phyloP scores from a whole-genome alignment of 2,797 vertebrate genomes.

The Rhodeus uyekii region DNA sequence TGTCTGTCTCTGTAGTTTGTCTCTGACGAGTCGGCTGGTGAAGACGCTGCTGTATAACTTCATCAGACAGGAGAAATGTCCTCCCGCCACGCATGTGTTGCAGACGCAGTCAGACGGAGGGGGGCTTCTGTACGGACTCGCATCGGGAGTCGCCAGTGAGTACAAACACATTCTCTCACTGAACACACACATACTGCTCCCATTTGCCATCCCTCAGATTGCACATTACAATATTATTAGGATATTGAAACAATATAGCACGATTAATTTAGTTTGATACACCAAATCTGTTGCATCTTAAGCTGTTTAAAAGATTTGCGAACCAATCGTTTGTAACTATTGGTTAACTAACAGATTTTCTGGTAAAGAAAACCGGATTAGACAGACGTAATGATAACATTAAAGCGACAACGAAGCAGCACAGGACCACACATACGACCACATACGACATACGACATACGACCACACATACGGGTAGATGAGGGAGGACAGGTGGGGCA shows the following conservation, averaged over 20 bases:
- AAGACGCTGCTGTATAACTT: conserved; percentile 98
- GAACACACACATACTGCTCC: neutral
- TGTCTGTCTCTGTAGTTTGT: conserved; percentile 74
- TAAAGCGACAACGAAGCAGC: no score
- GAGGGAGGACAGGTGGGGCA: no score
- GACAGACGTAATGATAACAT: no score
- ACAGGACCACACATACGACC: no score
- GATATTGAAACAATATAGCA: neutral
- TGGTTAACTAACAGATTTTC: no score
- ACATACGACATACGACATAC: no score
- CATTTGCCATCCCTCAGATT: neutral
- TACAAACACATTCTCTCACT: conserved; percentile 43
- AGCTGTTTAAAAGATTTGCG: neutral
- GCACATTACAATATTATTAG: neutral
- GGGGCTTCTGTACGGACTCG: conserved; percentile 92
- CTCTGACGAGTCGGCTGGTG: conserved; percentile 92
- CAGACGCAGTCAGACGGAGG: conserved; percentile 86
- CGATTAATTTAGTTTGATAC: neutral
- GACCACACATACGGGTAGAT: no score
- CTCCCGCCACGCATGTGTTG: conserved; percentile 85
- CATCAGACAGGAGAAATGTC: conserved; percentile 95
- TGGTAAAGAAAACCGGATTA: no score
- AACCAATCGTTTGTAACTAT: no score
- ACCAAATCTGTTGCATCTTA: no score
- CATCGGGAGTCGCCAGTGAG: conserved; percentile 97